These are phyloP conservation scores for Chaetodon auriga DNA, from an alignment of 2,113 vertebrate genomes.

Conservation along the genomic window DNA sequence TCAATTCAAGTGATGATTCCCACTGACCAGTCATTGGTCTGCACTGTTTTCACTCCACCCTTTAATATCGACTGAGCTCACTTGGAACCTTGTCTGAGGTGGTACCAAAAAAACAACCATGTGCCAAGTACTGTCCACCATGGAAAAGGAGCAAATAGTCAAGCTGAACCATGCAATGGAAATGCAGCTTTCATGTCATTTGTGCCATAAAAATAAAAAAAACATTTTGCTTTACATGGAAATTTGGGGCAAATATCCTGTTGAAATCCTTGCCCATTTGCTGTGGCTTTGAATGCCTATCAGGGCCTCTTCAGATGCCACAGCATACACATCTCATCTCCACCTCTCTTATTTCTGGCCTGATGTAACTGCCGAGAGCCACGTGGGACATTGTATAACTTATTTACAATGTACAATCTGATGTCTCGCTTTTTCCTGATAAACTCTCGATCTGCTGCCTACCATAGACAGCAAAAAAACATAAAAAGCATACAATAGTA, in stretches of 20 bases:
- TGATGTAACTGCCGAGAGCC: slow-evolving; percentile 42
- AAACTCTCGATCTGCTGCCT: slow-evolving; percentile 4
- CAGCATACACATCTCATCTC: slow-evolving; percentile 27
- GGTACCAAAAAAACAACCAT: too few species aligned
- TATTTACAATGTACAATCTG: slow-evolving; percentile 46
- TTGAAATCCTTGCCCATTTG: slow-evolving; percentile 6
- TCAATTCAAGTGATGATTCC: too few species aligned
- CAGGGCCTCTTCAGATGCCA: slow-evolving; percentile 5
- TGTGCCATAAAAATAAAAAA: neutral
- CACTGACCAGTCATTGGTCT: too few species aligned
- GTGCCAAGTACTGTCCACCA: too few species aligned
- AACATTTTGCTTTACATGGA: slow-evolving; percentile 21
- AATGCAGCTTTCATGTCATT: too few species aligned
- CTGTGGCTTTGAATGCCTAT: slow-evolving; percentile 45
- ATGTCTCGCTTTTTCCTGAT: slow-evolving; percentile 9
- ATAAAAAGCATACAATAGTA: neutral
- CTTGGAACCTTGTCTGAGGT: too few species aligned
- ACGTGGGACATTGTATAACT: slow-evolving; percentile 24
- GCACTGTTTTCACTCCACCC: too few species aligned
- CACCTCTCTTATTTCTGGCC: slow-evolving; percentile 24
- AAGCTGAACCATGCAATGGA: too few species aligned
- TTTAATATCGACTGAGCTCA: too few species aligned
- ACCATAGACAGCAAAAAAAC: slow-evolving; percentile 16
- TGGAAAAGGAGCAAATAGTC: too few species aligned
- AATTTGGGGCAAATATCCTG: slow-evolving; percentile 6